Evolutionary conservation across 2,113 vertebrate species (phyloP), one percentile per base, ranked within the genome.

Genomic region (Myodes glareolus): DNA sequence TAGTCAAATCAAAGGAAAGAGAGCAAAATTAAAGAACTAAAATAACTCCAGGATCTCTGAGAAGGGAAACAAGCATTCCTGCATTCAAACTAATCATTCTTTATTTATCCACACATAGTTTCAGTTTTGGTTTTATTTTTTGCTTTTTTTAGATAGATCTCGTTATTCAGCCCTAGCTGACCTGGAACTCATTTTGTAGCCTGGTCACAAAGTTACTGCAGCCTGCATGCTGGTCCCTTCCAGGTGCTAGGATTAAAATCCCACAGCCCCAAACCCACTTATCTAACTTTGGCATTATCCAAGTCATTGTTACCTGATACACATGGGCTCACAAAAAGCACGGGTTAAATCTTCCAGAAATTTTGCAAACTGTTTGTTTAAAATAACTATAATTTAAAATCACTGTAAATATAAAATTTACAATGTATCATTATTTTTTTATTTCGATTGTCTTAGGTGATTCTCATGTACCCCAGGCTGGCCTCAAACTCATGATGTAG

Each of bases 361-460:
- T 86, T 91, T 93, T 93, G 72, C 25, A 39, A 94, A 42, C 16
- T 92, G 10, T 80, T 81, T 84, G 12, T 91, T 95, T 90, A 95
- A 94, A 33, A 39, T 73, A 75, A 17, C 14, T 23, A 47, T 84
- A 95, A 90, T 95, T 94, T 82, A 39, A 84, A 31, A 42, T 63
- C 14, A 31, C 27, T 42, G n/a, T 63, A 16, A 65, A 63, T 65
- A 63, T 85, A 42, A 61, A 85, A 63, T 85, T 65, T 39, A 85
- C n/a, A 42, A 42, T 82, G 12, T 42, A 31, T 63, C 45, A 17
- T n/a, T 42, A 31, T 61, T 63, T 2, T 84, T 84, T 63, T 63
- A 45, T 85, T 63, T 63, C 65, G 25, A 63, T 42, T 85, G 31
- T 65, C 81, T 85, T 61, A 85, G 27, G 29, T 45, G 14, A 85